Base-by-base conservation (phyloP, 2,797 vertebrate species). In the Sebastes jordani region DNA sequence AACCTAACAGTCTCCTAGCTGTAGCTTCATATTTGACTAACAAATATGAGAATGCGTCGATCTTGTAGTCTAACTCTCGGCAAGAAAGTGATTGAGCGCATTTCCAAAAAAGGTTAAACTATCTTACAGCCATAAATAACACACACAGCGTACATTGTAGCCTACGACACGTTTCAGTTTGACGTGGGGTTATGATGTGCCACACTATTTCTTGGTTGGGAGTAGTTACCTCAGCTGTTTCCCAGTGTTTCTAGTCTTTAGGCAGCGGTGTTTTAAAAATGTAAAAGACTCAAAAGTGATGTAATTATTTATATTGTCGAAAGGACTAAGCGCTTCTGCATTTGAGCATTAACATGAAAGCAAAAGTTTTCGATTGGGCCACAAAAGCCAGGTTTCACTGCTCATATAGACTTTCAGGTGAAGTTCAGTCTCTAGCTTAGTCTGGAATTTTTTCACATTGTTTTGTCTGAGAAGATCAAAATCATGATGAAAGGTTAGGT, bases 1-100 rank as follows among this genome's bases (percentile, higher is more conserved):
- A 36, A 36, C 0, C 0, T 2, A 36, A 0, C 34, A 36, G 11
- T 54, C 34, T 25, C 34, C 0, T 6, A 0, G 63, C n/a, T 55
- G 22, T 23, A n/a, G 9, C 46, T 49, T 49, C 46, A 46, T 46
- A 46, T 14, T 38, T 38, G 42, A 16, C 42, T 0, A 6, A 16
- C 25, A 27, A 29, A 29, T 16, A 18, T 9, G 4, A 59, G 25
- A 36, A 36, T 29, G 25, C 5, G 4, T 59, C 7, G 11, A 52
- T 62, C 13, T 18, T 18, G 20, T 46, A 9, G 4, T 42, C 6
- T 13, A 18, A 38, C 32, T 70, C 36, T 46, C 2, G 11, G 7
- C 7, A 20, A 30, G 14, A 27, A 63, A 63, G 29, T 61, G 29
- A 32, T n/a, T 3, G 20, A 61, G 29, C 18, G 30, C 38, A 46